Base-by-base conservation (phyloP, 2,113 vertebrate genomes). In the Plestiodon gilberti region DNA sequence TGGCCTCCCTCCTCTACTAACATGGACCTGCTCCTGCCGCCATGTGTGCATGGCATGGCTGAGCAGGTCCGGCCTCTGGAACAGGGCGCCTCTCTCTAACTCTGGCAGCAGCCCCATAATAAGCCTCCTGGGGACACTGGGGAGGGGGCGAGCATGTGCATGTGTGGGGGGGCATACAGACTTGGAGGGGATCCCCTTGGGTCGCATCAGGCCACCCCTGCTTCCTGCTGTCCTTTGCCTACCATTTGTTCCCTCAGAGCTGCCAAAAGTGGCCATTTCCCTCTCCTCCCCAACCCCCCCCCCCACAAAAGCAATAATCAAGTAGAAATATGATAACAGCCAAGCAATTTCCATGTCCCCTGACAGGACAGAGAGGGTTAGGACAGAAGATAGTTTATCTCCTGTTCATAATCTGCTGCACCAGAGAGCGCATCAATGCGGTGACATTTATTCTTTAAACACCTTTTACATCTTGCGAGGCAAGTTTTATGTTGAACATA, bases 391-490 rank as follows among this genome's bases (percentile, higher is more conserved):
- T 90, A 91, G 90, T 92, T 94, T 93, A 94, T 93, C 93, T 94
- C 84, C 85, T 78, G 87, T 89, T 94, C 93, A 89, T 93, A 95
- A 95, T 93, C 93, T 89, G 92, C 92, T 87, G 91, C 87, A 89
- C 93, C 79, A 67, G 91, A 89, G 89, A 73, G 0, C 90, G 88
- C 95, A 94, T 93, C 90, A 93, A 94, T 92, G 90, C 84, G 80
- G 93, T 92, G 94, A 94, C 94, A 95, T 95, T 95, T 95, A 95
- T 92, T 93, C 92, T 94, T 92, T 93, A 94, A 94, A 94, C 92
- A 93, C 91, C 91, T 94, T 94, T 94, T 95, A 94, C 88, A 86
- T 94, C 91, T 93, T 33, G 14, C 89, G 87, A 90, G 69, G 95
- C 90, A 92, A 89, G 89, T 93, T 95, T 94, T 95, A 94, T 93